These are phyloP conservation scores for Caenorhabditis tropicalis DNA, from an alignment of 1,140 invertebrate species.

Conservation along the genomic window DNA sequence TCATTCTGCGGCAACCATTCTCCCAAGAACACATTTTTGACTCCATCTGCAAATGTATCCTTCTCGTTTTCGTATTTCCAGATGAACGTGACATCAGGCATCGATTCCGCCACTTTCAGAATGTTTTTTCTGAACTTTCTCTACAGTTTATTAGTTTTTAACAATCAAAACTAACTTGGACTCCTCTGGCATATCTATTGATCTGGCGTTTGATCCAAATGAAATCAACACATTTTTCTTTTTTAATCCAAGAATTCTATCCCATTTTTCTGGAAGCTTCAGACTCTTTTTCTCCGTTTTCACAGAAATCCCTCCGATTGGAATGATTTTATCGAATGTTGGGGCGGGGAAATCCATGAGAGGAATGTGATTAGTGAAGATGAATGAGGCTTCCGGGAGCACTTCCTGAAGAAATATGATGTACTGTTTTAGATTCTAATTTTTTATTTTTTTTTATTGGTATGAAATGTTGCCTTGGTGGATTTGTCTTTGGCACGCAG, in stretches of 20 bases:
- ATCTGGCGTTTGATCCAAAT: slow-evolving; percentile 56
- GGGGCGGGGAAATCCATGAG: slow-evolving; percentile 41
- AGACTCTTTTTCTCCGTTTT: slow-evolving; percentile 14
- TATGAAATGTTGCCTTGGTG: too few relatives aligned
- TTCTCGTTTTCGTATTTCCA: slow-evolving; percentile 61
- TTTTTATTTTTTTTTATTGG: too few relatives aligned
- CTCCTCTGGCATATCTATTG: slow-evolving; percentile 50
- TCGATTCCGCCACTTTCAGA: neutral
- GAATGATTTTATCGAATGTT: slow-evolving; percentile 39
- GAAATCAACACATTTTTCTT: slow-evolving; percentile 55
- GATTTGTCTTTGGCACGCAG: too few relatives aligned
- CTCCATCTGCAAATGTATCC: slow-evolving; percentile 45
- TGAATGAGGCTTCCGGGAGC: neutral
- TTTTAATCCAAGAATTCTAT: slow-evolving; percentile 42
- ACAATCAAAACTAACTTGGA: slow-evolving; percentile 49
- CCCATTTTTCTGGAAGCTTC: slow-evolving; percentile 49
- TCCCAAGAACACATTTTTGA: slow-evolving; percentile 50
- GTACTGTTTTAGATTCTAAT: too few relatives aligned
- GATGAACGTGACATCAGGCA: slow-evolving; percentile 57
- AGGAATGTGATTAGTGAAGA: slow-evolving; percentile 37
- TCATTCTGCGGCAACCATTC: slow-evolving; percentile 58
- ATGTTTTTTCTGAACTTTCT: slow-evolving; percentile 10
- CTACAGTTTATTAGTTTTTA: neutral
- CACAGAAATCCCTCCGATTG: slow-evolving; percentile 42
- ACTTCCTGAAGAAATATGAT: neutral